Conservation (phyloP, 2,797 vertebrate species). For the Anisognathus igniventris region DNA sequence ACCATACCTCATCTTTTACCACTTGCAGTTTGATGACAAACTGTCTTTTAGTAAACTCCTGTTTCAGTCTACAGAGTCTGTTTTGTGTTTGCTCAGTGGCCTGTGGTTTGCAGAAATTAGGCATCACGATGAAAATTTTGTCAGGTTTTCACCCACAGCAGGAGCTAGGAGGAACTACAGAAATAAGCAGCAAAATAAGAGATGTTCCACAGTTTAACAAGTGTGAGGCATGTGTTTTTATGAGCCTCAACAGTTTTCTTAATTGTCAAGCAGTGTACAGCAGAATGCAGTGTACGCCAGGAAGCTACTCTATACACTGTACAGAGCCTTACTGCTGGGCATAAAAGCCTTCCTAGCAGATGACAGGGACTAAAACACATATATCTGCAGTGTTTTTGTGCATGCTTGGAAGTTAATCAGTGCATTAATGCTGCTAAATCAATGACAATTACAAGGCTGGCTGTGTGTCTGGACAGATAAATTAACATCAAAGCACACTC, state of each 20-base stretch:
- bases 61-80: background rate
- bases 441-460: background rate
- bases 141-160: background rate
- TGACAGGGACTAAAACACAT: background rate
- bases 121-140: background rate
- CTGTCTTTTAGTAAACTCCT: background rate
- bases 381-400: background rate
- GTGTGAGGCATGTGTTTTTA: background rate
- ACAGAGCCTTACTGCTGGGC: background rate
- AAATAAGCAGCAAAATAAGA: conserved; percentile 37
- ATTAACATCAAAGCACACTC: background rate
- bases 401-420: background rate
- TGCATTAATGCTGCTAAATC: background rate
- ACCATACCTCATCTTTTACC: background rate
- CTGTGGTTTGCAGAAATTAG: background rate
- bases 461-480: background rate
- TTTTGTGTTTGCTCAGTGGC: background rate
- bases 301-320: background rate
- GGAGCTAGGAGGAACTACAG: conserved; percentile 13
- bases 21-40: background rate
- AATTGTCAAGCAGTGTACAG: background rate
- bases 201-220: conserved; percentile 37
- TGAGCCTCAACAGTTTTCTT: background rate
- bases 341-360: background rate
- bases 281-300: background rate